Evolutionary conservation across 1,140 invertebrate genomes (phyloP), one percentile per base, ranked within the genome.

Genomic region (Thaumatotibia leucotreta): DNA sequence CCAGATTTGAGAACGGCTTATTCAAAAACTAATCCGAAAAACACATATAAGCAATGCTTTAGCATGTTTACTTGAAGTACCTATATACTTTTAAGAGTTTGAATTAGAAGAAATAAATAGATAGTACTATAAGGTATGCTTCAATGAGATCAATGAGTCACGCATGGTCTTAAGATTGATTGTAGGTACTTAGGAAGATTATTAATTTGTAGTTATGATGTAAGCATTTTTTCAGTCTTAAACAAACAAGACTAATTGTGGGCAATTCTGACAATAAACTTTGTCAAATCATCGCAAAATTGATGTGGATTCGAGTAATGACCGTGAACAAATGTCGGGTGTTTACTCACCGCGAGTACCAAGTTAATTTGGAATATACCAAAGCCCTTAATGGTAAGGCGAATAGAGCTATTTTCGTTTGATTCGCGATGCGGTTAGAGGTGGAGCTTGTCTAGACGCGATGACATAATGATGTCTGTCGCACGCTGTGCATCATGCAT

Each of bases 401-500:
- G 9, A 45, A 20, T 45, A 20, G 17, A 17, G 4, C 39, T 45
- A 45, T 20, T 8, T 45, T 45, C 14, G 39, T 17, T 45, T 45
- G 17, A 8, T 20, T 45, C 39, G 39, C 6, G 39, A 64, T 71
- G 64, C 50, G 24, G 20, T 17, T 33, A 61, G 66, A 67, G 39
- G 39, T 8, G 17, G 0, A 20, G 0, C 31, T 45, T 39, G 77
- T 80, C 80, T 83, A 83, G 79, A 83, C 81, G 66, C 33, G 65
- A 76, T 80, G 79, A 80, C 78, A 80, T 83, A 83, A 83, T 77
- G 72, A 70, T 76, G 76, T 80, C 76, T 77, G 71, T 58, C 52
- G 52, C 24, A 29, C 52, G 23, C 52, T 27, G 52, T 58, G 52
- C 52, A 58, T 58, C 52, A 58, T 58, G 52, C 52, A 58, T 27